phyloP scores from a whole-genome alignment of 2,797 vertebrate species.

The Trachurus trachurus region DNA sequence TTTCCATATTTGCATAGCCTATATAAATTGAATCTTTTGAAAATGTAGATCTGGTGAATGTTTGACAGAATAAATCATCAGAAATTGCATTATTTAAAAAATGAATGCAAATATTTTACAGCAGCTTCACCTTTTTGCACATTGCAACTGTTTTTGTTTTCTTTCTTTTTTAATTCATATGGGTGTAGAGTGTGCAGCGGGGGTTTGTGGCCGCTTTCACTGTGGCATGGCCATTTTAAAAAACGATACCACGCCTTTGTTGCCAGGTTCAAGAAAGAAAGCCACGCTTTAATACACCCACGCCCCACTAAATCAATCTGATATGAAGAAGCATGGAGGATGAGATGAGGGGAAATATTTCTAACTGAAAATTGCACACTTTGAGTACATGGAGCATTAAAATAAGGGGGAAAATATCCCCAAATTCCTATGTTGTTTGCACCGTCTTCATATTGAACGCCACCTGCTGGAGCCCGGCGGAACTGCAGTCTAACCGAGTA shows the following conservation, averaged over 20 bases:
- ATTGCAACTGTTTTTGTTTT: background rate
- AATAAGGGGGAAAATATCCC: conserved; percentile 4
- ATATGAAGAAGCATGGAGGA: no score
- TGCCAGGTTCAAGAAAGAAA: conserved; percentile 74
- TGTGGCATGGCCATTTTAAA: conserved; percentile 84
- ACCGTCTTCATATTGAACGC: conserved; percentile 35
- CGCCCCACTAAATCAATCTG: background rate
- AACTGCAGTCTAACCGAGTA: conserved; percentile 55
- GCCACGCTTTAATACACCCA: conserved; percentile 51
- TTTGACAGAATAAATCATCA: background rate
- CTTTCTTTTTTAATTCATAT: background rate
- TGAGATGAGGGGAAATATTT: rapidly evolving
- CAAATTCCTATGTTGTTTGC: conserved; percentile 61
- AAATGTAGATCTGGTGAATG: background rate
- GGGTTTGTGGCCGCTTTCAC: conserved; percentile 57
- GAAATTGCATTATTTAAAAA: background rate
- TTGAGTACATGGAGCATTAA: conserved; percentile 2
- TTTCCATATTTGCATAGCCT: background rate
- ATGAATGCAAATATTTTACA: background rate
- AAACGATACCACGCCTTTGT: conserved; percentile 88
- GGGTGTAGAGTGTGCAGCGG: conserved; percentile 46
- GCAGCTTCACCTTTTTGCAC: background rate
- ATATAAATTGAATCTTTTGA: background rate
- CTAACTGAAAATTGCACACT: background rate
- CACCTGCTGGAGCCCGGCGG: conserved; percentile 49